Base-by-base conservation (phyloP, 2,888 invertebrate species). In the Tupiocoris notatus region DNA sequence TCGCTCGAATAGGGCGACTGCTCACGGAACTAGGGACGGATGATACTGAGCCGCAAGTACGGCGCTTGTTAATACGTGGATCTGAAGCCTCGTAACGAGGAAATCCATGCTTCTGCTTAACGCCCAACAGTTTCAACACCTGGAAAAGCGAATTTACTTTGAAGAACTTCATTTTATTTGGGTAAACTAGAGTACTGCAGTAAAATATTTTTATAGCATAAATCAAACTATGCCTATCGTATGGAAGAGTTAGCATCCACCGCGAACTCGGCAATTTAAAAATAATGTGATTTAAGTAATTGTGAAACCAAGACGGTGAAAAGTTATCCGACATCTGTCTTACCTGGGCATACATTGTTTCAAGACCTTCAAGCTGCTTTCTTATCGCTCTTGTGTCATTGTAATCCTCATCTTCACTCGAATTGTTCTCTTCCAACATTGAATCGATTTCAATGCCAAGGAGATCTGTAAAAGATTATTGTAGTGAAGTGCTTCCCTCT, bases 311-410 rank as follows among this genome's bases (percentile, higher is more conserved):
- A n/a, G n/a, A n/a, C n/a, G n/a, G n/a, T n/a, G n/a, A n/a, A n/a
- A n/a, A n/a, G n/a, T n/a, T n/a, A n/a, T n/a, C n/a, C n/a, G n/a
- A n/a, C n/a, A n/a, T n/a, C n/a, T n/a, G n/a, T n/a, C 68, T 81
- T 82, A 93, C 94, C 86, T 94, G 93, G 0, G 91, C 91, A 83
- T 94, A 94, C 94, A 94, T 94, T 80, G 89, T 90, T 86, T 94
- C 94, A 2, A 94, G 85, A 0, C 93, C 93, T 82, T 93, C 89
- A 54, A 94, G 85, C 83, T 94, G 94, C 78, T 92, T 89, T 22
- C 93, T 86, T 79, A 94, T 93, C 39, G 92, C 91, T 80, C 91
- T 86, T 1, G 92, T 91, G 83, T 93, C 92, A 2, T 83, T 83
- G 0, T 91, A 91, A 57, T 92, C 91, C 16, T 91, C 87, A 0